Conservation (phyloP, 2,888 invertebrate genomes). For the Ornithoptera priamus region DNA sequence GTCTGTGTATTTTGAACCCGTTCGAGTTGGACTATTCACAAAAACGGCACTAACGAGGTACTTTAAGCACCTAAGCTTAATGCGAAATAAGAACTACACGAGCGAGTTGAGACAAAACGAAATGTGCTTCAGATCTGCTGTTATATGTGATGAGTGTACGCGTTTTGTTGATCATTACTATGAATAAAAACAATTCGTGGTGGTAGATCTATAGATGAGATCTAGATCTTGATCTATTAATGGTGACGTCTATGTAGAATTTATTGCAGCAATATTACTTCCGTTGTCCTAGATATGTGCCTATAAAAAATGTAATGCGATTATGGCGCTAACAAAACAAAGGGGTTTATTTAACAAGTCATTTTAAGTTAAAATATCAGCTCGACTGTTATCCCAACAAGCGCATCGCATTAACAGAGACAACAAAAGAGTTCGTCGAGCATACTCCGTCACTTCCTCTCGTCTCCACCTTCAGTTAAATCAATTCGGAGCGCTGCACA, state of each 20-base stretch:
- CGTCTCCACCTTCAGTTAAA: constrained; percentile 31
- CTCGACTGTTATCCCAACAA: not conserved
- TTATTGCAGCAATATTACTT: too few relatives aligned
- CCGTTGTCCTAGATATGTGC: too few relatives aligned
- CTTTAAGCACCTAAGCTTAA: constrained; percentile 46
- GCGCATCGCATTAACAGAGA: not conserved
- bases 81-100: constrained; percentile 31
- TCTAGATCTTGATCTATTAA: too few relatives aligned
- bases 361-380: too few relatives aligned
- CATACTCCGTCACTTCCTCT: not conserved
- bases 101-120: constrained; percentile 36
- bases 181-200: too few relatives aligned
- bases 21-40: constrained; percentile 52
- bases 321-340: too few relatives aligned
- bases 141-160: constrained; percentile 15
- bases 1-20: constrained; percentile 5
- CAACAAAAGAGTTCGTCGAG: not conserved
- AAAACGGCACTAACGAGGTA: constrained; percentile 66
- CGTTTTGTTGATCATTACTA: not conserved
- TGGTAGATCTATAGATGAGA: too few relatives aligned
- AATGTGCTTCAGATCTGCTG: constrained; percentile 33
- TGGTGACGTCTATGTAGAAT: too few relatives aligned
- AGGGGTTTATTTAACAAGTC: too few relatives aligned
- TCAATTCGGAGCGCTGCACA: constrained; percentile 34
- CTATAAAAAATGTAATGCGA: too few relatives aligned